These are phyloP conservation scores for Stegana nigrithorax DNA, from an alignment of 2,888 invertebrate species.

Conservation along the genomic window DNA sequence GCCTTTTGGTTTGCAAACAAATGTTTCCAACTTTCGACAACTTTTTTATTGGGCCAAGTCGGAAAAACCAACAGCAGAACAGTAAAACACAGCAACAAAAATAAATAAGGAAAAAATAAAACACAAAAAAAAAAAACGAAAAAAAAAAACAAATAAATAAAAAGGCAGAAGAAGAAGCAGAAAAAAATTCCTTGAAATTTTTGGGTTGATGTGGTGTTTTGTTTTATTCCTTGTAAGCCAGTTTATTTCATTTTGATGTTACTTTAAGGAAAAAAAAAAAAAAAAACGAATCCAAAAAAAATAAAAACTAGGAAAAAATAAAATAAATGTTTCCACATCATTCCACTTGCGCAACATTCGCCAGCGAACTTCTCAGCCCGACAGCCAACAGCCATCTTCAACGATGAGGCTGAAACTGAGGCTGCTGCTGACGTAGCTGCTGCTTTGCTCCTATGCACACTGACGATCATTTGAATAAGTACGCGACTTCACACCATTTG, in stretches of 20 bases:
- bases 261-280: too few species aligned
- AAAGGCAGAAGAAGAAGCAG: too few species aligned
- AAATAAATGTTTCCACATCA: slow-evolving; percentile 17
- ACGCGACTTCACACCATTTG: neutral
- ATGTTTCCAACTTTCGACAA: neutral
- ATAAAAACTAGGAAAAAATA: too few species aligned
- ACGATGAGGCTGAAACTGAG: too few species aligned
- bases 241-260: slow-evolving; percentile 7
- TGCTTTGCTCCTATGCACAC: too few species aligned
- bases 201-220: neutral
- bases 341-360: slow-evolving; percentile 11
- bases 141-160: neutral
- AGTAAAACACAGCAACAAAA: too few species aligned
- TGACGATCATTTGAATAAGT: too few species aligned
- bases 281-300: too few species aligned
- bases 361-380: neutral
- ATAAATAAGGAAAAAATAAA: neutral
- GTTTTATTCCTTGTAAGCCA: neutral
- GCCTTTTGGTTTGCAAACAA: neutral
- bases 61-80: neutral
- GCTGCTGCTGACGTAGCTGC: too few species aligned
- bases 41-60: neutral
- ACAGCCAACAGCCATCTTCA: neutral
- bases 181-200: neutral
- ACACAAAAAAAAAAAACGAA: neutral